These are phyloP conservation scores for Mormyrops attenuatus DNA, from an alignment of 2,797 vertebrate species.

Conservation along the genomic window DNA sequence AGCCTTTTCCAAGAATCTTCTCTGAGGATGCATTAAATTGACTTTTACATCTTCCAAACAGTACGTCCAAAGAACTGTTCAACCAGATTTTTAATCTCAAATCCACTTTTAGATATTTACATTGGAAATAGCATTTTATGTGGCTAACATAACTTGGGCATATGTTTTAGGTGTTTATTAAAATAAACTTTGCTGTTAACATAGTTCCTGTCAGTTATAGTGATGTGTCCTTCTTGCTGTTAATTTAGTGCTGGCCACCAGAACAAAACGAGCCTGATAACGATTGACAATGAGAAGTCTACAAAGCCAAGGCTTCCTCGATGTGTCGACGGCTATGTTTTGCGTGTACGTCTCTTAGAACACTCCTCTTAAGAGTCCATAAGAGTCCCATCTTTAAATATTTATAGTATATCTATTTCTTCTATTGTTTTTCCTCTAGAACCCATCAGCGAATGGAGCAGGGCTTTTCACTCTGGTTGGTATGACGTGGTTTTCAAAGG, in stretches of 20 bases:
- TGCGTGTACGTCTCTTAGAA: neutral
- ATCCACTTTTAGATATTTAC: neutral
- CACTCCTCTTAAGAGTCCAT: neutral
- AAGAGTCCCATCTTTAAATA: neutral
- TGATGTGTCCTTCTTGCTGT: neutral
- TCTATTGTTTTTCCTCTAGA: neutral
- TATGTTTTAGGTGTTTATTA: neutral
- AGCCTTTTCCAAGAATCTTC: neutral
- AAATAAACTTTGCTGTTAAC: neutral
- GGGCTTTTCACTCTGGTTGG: neutral
- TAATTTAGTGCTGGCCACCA: neutral
- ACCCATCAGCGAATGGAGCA: neutral
- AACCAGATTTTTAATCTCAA: neutral
- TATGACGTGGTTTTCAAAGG: neutral
- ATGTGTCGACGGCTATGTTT: neutral
- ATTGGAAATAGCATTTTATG: neutral
- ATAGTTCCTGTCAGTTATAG: neutral
- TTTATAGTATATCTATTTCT: neutral
- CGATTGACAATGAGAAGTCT: neutral
- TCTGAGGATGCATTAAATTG: neutral
- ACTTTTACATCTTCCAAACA: neutral
- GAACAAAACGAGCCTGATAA: neutral
- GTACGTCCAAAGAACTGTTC: neutral
- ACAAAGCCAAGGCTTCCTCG: neutral
- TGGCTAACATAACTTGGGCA: neutral